Evolutionary conservation across 1,140 invertebrate genomes (phyloP), one percentile per base, ranked within the genome.

Genomic region (Halotydeus destructor): DNA sequence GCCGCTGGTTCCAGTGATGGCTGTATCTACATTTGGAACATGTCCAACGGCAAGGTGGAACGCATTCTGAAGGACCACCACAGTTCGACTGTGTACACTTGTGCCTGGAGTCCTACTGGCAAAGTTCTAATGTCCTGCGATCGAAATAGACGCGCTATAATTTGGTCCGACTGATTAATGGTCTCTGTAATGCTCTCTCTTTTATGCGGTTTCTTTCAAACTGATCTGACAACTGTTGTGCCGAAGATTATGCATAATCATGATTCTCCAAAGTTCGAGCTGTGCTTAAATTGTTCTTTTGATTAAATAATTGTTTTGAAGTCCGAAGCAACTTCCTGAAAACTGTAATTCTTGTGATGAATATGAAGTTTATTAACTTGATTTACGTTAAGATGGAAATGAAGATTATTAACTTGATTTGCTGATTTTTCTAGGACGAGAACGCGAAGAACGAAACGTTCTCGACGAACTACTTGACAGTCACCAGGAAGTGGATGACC

Each of bases 1-100:
- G 72, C 80, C 2, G 83, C 79, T 44, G 91, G 91, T 9, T 84
- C 82, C 12, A 68, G 72, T 1, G 86, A 96, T 61, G 89, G 89
- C 14, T 69, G 72, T 23, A 70, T 94, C 37, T 94, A 75, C 58
- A 74, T 97, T 41, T 97, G 88, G 88, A 81, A 83, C 56, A 71
- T 85, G 16, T 59, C 62, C 38, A 72, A 73, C 14, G 72, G 70
- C 40, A 75, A 75, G 60, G 62, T 89, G 69, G 69, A 94, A 55
- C 72, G 72, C 9, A 68, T 78, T 36, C 70, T 96, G 3, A 88
- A 81, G 59, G 81, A 88, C 52, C 83, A 89, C 57, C 68, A 69
- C 69, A 88, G 82, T 58, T 68, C 75, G 41, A 70, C 80, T 9
- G 79, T 93, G 36, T 76, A 78, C 41, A 82, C 85, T 14, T 83